phyloP scores from a whole-genome alignment of 2,113 vertebrate genomes.

The Equus przewalskii region DNA sequence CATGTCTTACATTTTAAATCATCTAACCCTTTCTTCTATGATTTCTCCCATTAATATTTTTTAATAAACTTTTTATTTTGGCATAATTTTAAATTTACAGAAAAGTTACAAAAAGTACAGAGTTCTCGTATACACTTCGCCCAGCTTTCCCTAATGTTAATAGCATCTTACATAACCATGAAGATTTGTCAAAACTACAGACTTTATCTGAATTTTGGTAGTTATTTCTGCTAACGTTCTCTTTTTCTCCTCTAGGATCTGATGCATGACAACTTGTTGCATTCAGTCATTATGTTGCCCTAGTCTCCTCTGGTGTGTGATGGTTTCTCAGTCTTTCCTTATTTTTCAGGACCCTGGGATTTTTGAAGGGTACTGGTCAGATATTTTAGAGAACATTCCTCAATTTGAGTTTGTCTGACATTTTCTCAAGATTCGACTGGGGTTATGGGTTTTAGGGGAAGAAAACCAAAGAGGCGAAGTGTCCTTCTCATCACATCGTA shows the following conservation, averaged over 20 bases:
- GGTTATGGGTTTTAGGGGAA: neutral
- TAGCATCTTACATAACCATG: neutral
- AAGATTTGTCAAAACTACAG: neutral
- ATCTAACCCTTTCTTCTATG: neutral
- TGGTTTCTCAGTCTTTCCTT: neutral
- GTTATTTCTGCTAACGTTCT: neutral
- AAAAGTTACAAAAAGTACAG: slow-evolving; percentile 24
- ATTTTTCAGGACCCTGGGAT: neutral
- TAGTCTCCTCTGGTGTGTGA: neutral
- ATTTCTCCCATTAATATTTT: neutral
- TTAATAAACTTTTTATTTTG: slow-evolving; percentile 12
- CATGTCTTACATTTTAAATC: neutral
- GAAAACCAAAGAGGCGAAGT: neutral
- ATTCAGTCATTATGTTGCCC: neutral
- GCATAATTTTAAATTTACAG: slow-evolving; percentile 52
- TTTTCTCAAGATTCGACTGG: neutral
- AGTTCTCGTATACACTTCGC: neutral
- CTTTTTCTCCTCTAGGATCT: neutral
- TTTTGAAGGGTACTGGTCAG: neutral
- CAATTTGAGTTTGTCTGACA: neutral
- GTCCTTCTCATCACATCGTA: neutral
- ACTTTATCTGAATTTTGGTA: slow-evolving; percentile 5
- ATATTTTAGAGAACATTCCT: neutral
- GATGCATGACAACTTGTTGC: neutral
- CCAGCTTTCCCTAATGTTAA: neutral